Base-by-base conservation (phyloP, 1,140 invertebrate genomes). In the Diorhabda carinulata region DNA sequence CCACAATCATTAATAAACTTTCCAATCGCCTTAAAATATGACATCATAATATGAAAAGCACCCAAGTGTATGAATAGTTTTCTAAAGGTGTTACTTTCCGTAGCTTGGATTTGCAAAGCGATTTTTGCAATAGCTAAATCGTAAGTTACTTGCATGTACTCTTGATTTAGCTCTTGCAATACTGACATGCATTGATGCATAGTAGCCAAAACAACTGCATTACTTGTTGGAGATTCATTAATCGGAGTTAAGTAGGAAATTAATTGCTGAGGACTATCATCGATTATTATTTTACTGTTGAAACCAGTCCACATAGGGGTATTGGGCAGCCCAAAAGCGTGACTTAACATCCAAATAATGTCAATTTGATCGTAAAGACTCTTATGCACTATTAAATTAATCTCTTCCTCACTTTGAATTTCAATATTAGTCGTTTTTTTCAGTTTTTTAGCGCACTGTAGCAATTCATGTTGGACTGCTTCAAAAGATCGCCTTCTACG, bases 1-100 rank as follows among this genome's bases (percentile, higher is more conserved):
- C 82, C 83, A 76, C 80, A 82, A 56, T 81, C 76, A 58, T 72
- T 66, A 42, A 85, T 83, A 58, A 82, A 70, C 76, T 83, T 82
- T 42, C 83, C 84, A 41, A 85, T 42, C 1, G 80, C 81, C 76
- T 82, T 83, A 69, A 85, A 85, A 25, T 25, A 25, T 25, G 25
- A 25, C 25, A 25, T 25, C 25, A 25, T 25, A 25, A 25, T 25
- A 25, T 25, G 25, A 25, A 25, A 25, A 25, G 25, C 25, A 25
- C 25, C 25, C 25, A 25, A 25, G 25, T 25, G 25, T 25, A 25
- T 25, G 25, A 25, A 25, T 25, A 25, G 25, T 25, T 25, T 25
- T 25, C 25, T 25, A 25, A 25, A 25, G 25, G 25, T 25, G 25
- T 25, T 25, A 25, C 25, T 25, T 25, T 25, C 25, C 25, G 71